Evolutionary conservation across 2,113 vertebrate species (phyloP).

Genomic region (Halichoeres trimaculatus): DNA sequence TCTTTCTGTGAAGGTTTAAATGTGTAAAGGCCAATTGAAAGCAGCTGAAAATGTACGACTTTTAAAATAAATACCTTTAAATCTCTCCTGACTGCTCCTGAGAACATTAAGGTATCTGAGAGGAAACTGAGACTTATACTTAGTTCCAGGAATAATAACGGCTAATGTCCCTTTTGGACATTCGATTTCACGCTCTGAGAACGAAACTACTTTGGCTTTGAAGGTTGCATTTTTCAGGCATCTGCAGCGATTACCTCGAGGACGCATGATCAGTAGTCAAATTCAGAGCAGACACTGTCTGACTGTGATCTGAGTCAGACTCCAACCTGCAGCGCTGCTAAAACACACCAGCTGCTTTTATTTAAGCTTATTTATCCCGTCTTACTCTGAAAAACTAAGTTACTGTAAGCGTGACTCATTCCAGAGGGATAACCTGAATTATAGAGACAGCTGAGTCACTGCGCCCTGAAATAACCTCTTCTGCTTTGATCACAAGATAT

Average conservation of each 20-base stretch:
- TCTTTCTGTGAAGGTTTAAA: conserved; percentile 4
- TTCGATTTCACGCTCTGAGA: conserved; percentile 66
- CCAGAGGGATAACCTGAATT: conserved; percentile 15
- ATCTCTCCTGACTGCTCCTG: conserved; percentile 13
- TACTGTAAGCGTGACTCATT: conserved; percentile 36
- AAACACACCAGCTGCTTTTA: conserved; percentile 35
- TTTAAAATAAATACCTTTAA: conserved; percentile 15
- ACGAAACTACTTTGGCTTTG: conserved; percentile 48
- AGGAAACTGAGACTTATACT: conserved; percentile 34
- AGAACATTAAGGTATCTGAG: conserved; percentile 12
- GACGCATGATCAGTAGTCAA: conserved; percentile 35
- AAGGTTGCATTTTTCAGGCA: conserved; percentile 48
- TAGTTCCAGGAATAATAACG: conserved; percentile 54
- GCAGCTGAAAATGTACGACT: conserved; percentile 9
- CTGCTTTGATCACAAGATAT: conserved; percentile 39
- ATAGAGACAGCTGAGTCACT: conserved; percentile 25
- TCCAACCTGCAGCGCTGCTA: not conserved
- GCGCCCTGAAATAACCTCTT: not conserved
- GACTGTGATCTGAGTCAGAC: conserved; percentile 35
- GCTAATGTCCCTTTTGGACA: conserved; percentile 56
- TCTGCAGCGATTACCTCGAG: conserved; percentile 53
- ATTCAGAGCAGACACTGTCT: conserved; percentile 15
- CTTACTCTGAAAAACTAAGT: conserved; percentile 9
- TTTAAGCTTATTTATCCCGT: conserved; percentile 23
- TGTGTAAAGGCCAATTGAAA: conserved; percentile 25